Percentiles rank a stretch among this genome's conserved stretches.
Conservation (phyloP, 1,140 invertebrate genomes). For the Bombus sylvicola region DNA sequence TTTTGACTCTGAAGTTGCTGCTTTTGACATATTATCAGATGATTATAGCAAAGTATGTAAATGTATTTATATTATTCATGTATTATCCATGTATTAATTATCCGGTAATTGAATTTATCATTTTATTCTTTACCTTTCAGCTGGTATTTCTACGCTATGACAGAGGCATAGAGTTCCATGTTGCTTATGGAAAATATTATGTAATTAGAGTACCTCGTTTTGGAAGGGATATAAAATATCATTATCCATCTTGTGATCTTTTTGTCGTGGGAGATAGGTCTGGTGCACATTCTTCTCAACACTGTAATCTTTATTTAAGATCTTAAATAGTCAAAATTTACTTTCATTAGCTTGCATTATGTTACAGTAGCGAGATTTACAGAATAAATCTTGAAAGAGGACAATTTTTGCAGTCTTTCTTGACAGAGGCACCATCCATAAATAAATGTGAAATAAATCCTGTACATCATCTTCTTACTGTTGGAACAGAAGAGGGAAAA, state of each 20-base stretch:
- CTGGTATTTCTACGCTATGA: slow-evolving; percentile 91
- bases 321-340: slow-evolving; percentile 74
- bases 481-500: slow-evolving; percentile 95
- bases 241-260: slow-evolving; percentile 94
- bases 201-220: slow-evolving; percentile 96
- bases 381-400: slow-evolving; percentile 98
- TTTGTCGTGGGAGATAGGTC: slow-evolving; percentile 93
- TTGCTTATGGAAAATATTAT: slow-evolving; percentile 95
- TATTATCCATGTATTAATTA: neutral
- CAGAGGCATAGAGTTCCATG: slow-evolving; percentile 97
- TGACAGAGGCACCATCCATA: slow-evolving; percentile 89
- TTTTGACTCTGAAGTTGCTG: slow-evolving; percentile 97
- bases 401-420: slow-evolving; percentile 93
- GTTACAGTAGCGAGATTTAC: slow-evolving; percentile 92
- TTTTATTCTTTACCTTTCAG: slow-evolving; percentile 81
- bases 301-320: slow-evolving; percentile 85
- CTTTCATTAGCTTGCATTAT: slow-evolving; percentile 27
- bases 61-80: slow-evolving; percentile 11
- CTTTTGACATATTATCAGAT: slow-evolving; percentile 93
- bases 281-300: neutral
- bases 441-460: slow-evolving; percentile 96
- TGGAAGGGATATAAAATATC: slow-evolving; percentile 97
- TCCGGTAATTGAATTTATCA: neutral
- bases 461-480: slow-evolving; percentile 92
- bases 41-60: slow-evolving; percentile 92